Percentiles rank a stretch among this genome's conserved stretches.
Conservation (phyloP, 2,888 invertebrate genomes). For the Tineola bisselliella region DNA sequence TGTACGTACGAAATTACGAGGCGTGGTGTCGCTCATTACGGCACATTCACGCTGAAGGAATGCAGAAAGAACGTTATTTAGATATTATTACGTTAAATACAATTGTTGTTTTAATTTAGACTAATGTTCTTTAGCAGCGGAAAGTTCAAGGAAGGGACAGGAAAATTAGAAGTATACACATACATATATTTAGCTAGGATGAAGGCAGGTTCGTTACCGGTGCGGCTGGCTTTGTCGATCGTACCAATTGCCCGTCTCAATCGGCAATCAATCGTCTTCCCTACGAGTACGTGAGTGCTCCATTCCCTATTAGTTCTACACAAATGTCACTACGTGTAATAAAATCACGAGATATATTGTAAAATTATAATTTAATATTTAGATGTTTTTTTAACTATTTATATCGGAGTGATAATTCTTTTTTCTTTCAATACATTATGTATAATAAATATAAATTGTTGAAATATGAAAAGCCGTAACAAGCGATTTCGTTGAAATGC, state of each 20-base stretch:
- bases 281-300: constrained; percentile 21
- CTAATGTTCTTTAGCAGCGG: neutral
- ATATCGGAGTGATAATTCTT: neutral
- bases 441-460: neutral
- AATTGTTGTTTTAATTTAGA: neutral
- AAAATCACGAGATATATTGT: constrained; percentile 17
- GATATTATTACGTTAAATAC: neutral
- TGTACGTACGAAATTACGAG: constrained; percentile 43
- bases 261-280: constrained; percentile 61
- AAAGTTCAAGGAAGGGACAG: neutral
- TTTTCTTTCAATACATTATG: neutral
- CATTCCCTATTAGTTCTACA: constrained; percentile 11
- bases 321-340: constrained; percentile 12
- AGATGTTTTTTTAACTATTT: neutral
- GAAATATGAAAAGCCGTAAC: constrained; percentile 12
- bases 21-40: constrained; percentile 1
- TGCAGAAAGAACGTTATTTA: neutral
- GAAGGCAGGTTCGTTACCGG: constrained; percentile 63
- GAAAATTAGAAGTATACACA: neutral
- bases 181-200: neutral
- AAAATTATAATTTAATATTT: neutral
- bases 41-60: neutral
- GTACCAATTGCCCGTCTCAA: constrained; percentile 66
- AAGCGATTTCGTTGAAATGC: constrained; percentile 13
- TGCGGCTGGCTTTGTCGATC: constrained; percentile 54